These are phyloP conservation scores for Botia kubotai DNA, from an alignment of 2,797 vertebrate species.

Conservation along the genomic window DNA sequence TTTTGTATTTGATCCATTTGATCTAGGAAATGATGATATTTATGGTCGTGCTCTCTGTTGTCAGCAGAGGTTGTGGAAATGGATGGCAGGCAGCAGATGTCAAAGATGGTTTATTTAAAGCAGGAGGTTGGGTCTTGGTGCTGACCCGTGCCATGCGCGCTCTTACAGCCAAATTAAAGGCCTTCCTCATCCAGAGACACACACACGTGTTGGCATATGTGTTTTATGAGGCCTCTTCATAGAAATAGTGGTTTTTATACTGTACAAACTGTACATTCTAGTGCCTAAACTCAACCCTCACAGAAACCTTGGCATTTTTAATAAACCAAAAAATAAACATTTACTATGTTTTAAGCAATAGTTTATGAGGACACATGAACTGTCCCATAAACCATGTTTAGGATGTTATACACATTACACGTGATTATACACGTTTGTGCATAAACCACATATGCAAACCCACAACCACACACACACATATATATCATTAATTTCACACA, in stretches of 20 bases:
- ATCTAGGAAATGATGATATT: slow-evolving; percentile 73
- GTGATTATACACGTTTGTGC: too few relatives aligned
- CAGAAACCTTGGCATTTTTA: too few relatives aligned
- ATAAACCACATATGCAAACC: not conserved
- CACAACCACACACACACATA: not conserved
- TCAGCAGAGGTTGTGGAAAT: slow-evolving; percentile 74
- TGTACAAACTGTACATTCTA: not conserved
- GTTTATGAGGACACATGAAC: too few relatives aligned
- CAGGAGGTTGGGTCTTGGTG: slow-evolving; percentile 58
- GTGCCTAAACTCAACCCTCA: not conserved
- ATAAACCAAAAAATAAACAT: too few relatives aligned
- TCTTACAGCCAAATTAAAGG: slow-evolving; percentile 36
- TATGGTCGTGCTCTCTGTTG: slow-evolving; percentile 70
- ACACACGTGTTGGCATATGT: not conserved
- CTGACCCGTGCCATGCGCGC: slow-evolving; percentile 59
- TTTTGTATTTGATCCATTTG: slow-evolving; percentile 77
- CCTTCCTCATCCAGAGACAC: not conserved
- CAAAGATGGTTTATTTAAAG: slow-evolving; percentile 64
- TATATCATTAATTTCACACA: slow-evolving; percentile 68
- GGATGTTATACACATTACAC: too few relatives aligned
- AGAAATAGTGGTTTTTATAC: too few relatives aligned
- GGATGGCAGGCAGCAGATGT: slow-evolving; percentile 65
- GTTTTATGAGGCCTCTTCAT: too few relatives aligned
- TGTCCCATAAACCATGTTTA: too few relatives aligned
- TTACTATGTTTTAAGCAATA: too few relatives aligned